Evolutionary conservation across 1,140 invertebrate species (phyloP).

Genomic region (Drosophila mojavensis): DNA sequence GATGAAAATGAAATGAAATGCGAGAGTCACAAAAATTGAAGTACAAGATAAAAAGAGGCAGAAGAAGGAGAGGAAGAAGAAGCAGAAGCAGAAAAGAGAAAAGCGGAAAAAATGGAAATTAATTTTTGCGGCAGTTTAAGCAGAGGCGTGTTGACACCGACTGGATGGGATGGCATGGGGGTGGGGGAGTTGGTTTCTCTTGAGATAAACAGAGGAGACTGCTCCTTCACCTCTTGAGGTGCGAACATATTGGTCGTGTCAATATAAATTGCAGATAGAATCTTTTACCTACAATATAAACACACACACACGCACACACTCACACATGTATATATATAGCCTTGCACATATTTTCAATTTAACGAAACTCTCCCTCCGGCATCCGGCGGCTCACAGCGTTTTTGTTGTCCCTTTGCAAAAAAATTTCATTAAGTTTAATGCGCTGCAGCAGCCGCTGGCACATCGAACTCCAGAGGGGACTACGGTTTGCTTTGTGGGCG

Average conservation of each 20-base stretch:
- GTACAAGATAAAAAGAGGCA: slow-evolving; percentile 18
- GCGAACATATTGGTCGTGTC: slow-evolving; percentile 60
- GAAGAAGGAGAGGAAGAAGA: slow-evolving; percentile 43
- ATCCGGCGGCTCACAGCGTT: neutral
- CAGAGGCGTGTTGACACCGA: neutral
- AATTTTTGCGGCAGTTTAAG: slow-evolving; percentile 68
- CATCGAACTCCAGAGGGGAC: neutral
- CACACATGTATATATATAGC: neutral
- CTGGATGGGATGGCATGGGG: neutral
- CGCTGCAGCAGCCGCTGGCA: slow-evolving; percentile 27
- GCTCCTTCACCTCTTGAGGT: slow-evolving; percentile 13
- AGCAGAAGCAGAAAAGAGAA: slow-evolving; percentile 30
- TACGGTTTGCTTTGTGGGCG: neutral
- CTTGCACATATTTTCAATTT: neutral
- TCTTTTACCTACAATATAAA: slow-evolving; percentile 33
- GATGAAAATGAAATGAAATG: slow-evolving; percentile 55
- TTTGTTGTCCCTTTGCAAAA: slow-evolving; percentile 4
- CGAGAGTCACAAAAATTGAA: slow-evolving; percentile 33
- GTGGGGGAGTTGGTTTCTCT: neutral
- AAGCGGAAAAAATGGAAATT: slow-evolving; percentile 69
- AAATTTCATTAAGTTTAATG: slow-evolving; percentile 78
- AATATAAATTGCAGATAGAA: slow-evolving; percentile 75
- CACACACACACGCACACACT: neutral
- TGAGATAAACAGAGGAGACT: too few relatives aligned
- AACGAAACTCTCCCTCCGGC: neutral